A percentile compares a stretch with the other conserved stretches of the same genome.
Evolutionary conservation across 1,140 invertebrate genomes (phyloP).

Genomic region (Phthorimaea operculella): DNA sequence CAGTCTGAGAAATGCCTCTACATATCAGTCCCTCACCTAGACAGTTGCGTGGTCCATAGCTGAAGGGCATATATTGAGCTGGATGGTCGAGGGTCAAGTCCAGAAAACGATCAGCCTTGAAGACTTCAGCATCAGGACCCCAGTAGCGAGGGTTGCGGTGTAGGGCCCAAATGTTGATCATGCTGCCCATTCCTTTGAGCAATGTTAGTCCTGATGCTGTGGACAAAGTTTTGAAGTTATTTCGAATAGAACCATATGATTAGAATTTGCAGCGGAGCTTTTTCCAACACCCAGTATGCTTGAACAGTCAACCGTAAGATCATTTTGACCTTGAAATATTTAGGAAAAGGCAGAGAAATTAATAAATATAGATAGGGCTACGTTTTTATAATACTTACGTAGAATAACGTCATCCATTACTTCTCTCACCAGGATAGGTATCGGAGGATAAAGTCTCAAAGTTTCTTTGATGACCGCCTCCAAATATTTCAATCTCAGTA

Average conservation of each 20-base stretch:
- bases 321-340: no score
- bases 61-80: background rate
- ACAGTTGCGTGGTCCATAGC: background rate
- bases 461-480: background rate
- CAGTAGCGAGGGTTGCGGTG: slow-evolving; percentile 1
- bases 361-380: no score
- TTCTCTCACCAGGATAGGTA: background rate
- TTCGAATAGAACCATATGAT: no score
- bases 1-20: no score
- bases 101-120: background rate
- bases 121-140: background rate
- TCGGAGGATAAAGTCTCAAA: background rate
- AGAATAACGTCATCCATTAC: background rate
- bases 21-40: background rate
- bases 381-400: background rate
- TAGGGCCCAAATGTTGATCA: background rate
- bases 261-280: no score
- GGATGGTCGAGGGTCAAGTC: background rate
- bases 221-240: no score
- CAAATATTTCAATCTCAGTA: background rate
- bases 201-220: background rate
- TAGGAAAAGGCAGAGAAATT: no score
- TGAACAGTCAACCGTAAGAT: no score
- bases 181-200: background rate
- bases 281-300: no score